Conservation (phyloP, 1,140 invertebrate species). For the Pseudomyrmex sp. region DNA sequence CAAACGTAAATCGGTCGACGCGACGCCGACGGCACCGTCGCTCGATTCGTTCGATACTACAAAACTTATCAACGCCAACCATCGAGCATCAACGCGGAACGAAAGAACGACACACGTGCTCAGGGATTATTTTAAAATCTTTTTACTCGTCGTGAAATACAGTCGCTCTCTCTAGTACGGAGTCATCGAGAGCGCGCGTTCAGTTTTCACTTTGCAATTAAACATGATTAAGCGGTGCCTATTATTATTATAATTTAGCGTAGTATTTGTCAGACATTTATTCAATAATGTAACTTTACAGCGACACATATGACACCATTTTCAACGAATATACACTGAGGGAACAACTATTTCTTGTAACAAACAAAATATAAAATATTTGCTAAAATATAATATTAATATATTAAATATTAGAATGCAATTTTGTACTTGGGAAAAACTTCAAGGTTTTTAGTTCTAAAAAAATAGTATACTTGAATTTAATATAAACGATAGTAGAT, state of each 20-base stretch:
- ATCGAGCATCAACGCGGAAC: neutral
- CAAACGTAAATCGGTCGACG: constrained; percentile 4
- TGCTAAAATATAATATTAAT: too few relatives aligned
- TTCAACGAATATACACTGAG: neutral
- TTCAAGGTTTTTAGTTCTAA: too few relatives aligned
- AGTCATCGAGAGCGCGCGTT: neutral
- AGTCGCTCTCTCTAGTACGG: constrained; percentile 3
- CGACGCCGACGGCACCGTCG: neutral
- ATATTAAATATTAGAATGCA: too few relatives aligned
- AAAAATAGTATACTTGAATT: too few relatives aligned
- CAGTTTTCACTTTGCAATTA: neutral
- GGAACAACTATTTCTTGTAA: too few relatives aligned
- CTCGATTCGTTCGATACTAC: constrained; percentile 3
- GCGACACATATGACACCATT: neutral
- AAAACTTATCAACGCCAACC: neutral
- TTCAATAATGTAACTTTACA: constrained; percentile 12
- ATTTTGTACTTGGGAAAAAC: too few relatives aligned
- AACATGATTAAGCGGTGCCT: neutral
- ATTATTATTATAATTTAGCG: constrained; percentile 17
- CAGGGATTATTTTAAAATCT: constrained; percentile 64
- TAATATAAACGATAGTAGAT: too few relatives aligned
- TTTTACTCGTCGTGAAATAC: neutral
- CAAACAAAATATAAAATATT: too few relatives aligned
- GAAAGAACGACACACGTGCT: constrained; percentile 40
- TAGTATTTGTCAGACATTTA: neutral